Evolutionary conservation across 2,113 vertebrate species (phyloP).

Genomic region (Eptesicus fuscus): DNA sequence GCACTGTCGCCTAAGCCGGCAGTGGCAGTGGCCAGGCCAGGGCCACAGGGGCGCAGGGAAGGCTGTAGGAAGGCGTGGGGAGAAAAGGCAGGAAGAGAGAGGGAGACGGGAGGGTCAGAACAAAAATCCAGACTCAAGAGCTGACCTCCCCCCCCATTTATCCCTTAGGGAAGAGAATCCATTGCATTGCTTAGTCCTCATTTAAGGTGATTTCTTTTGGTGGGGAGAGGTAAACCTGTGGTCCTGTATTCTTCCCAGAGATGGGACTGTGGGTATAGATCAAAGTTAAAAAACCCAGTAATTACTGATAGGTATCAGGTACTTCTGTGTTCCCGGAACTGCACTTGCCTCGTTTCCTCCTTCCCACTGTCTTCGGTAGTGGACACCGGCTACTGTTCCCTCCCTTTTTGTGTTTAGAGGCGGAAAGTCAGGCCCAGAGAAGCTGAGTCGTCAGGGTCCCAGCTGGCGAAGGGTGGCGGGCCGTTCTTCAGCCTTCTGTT

Average conservation of each 20-base stretch:
- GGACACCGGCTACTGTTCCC: not conserved
- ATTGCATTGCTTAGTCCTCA: not conserved
- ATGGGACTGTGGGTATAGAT: not conserved
- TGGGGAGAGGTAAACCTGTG: not conserved
- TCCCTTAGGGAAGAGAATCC: not conserved
- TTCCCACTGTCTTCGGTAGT: not conserved
- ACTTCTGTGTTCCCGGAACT: not conserved
- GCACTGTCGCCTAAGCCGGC: not conserved
- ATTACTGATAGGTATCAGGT: not conserved
- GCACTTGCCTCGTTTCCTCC: not conserved
- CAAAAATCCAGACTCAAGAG: not conserved
- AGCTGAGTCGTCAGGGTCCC: not conserved
- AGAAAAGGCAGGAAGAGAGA: not conserved
- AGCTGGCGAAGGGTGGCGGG: not conserved
- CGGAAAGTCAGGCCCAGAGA: not conserved
- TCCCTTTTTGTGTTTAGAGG: not conserved
- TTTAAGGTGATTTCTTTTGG: not conserved
- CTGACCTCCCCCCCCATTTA: not conserved
- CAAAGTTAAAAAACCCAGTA: not conserved
- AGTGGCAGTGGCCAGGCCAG: not conserved
- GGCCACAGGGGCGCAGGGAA: not conserved
- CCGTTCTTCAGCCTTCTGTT: not conserved
- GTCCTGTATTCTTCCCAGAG: not conserved
- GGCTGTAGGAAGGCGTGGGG: not conserved
- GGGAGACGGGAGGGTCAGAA: not conserved